Conservation (phyloP, 2,113 vertebrate genomes). For the Myotis brandtii region DNA sequence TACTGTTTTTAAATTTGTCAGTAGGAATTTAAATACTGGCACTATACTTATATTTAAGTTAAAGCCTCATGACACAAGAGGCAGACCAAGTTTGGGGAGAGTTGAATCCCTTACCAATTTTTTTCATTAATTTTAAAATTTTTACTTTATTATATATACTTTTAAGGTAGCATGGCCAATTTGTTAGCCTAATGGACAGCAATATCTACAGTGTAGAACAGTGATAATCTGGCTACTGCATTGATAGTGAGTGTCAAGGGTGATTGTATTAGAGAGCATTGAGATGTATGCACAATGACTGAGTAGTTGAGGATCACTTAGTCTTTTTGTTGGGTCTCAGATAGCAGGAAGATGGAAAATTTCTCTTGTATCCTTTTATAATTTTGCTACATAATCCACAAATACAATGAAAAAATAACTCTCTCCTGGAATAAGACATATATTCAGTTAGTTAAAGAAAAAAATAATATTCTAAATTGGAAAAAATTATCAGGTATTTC, state of each 20-base stretch:
- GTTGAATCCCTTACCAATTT: not conserved
- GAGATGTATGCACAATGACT: not conserved
- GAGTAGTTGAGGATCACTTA: not conserved
- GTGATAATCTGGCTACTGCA: not conserved
- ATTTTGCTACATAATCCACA: not conserved
- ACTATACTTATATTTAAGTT: not conserved
- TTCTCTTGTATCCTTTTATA: not conserved
- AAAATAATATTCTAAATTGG: not conserved
- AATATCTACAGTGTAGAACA: not conserved
- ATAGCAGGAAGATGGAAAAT: not conserved
- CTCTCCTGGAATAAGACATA: not conserved
- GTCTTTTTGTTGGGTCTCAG: not conserved
- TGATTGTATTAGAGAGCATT: fast-evolving
- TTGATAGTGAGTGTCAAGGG: not conserved
- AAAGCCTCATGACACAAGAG: not conserved
- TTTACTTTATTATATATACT: not conserved
- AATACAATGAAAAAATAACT: not conserved
- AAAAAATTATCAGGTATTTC: not conserved
- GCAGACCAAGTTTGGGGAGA: not conserved
- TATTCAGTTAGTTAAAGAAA: not conserved
- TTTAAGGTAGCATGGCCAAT: not conserved
- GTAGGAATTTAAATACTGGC: not conserved
- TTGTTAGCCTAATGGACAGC: not conserved
- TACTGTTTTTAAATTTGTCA: not conserved
- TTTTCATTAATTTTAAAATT: not conserved